These are phyloP conservation scores for Drosophila insularis DNA, from an alignment of 1,140 invertebrate species.

Conservation along the genomic window DNA sequence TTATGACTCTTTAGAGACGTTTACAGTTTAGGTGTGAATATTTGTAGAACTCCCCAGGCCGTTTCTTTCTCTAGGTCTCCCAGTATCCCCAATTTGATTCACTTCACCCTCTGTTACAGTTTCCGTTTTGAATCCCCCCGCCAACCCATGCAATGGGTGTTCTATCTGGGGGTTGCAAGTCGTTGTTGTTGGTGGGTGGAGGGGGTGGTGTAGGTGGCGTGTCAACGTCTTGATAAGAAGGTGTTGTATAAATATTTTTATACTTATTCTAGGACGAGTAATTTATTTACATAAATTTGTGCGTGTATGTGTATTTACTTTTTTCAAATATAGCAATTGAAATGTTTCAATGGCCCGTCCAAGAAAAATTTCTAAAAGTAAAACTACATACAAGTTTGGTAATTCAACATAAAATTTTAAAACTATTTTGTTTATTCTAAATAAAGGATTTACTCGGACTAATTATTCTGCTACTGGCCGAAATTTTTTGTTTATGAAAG, in stretches of 20 bases:
- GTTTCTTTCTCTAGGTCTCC: neutral
- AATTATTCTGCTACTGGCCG: too few species aligned
- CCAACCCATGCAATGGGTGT: neutral
- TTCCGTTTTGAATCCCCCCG: neutral
- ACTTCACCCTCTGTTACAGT: neutral
- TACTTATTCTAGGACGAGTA: constrained; percentile 27
- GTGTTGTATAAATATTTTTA: constrained; percentile 46
- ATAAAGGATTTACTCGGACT: too few species aligned
- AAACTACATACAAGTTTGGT: too few species aligned
- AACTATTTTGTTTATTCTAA: too few species aligned
- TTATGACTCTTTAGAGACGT: constrained; percentile 72
- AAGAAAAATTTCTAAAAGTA: too few species aligned
- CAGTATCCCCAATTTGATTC: neutral
- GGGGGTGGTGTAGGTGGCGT: constrained; percentile 26
- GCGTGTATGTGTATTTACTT: neutral
- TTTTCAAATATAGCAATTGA: constrained; percentile 5
- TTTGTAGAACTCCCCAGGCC: neutral
- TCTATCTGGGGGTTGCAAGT: constrained; percentile 16
- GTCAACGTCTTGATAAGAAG: constrained; percentile 68
- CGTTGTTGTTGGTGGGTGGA: neutral
- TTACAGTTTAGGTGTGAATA: constrained; percentile 50
- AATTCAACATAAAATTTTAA: too few species aligned
- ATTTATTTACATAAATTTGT: constrained; percentile 35
- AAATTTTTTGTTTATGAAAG: too few species aligned
- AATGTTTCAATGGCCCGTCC: too few species aligned